These are phyloP conservation scores for Cynaeus angustus DNA, from an alignment of 2,888 invertebrate genomes.

Conservation along the genomic window DNA sequence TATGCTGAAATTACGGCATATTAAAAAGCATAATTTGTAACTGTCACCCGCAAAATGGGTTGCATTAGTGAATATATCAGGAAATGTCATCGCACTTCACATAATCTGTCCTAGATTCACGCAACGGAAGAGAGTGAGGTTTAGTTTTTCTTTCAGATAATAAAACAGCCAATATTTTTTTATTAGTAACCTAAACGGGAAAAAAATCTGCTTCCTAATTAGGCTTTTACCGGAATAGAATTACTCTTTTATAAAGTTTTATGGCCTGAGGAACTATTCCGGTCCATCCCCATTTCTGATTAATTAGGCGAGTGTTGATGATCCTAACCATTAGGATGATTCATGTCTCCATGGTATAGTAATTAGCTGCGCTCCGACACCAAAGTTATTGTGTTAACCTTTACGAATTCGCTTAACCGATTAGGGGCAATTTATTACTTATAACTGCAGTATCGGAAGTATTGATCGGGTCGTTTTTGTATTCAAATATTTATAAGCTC, in stretches of 20 bases:
- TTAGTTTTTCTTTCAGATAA: neutral
- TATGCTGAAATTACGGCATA: slow-evolving; percentile 40
- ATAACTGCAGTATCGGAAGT: slow-evolving; percentile 14
- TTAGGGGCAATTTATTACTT: slow-evolving; percentile 35
- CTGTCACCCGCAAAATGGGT: slow-evolving; percentile 61
- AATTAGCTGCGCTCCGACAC: slow-evolving; percentile 57
- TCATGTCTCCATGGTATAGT: slow-evolving; percentile 60
- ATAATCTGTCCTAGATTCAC: slow-evolving; percentile 52
- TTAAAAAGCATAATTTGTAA: slow-evolving; percentile 63
- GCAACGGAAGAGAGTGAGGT: neutral
- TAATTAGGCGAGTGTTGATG: slow-evolving; percentile 67
- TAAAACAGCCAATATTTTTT: neutral
- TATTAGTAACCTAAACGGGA: neutral
- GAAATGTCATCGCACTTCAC: slow-evolving; percentile 60
- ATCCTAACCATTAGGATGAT: slow-evolving; percentile 66
- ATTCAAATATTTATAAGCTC: slow-evolving; percentile 14
- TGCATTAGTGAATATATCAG: slow-evolving; percentile 62
- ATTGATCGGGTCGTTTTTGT: slow-evolving; percentile 13
- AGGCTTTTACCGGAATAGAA: slow-evolving; percentile 8
- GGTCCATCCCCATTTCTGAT: slow-evolving; percentile 57
- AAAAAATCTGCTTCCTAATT: slow-evolving; percentile 26
- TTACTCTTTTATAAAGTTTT: slow-evolving; percentile 32
- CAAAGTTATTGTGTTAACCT: slow-evolving; percentile 50
- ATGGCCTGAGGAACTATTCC: slow-evolving; percentile 28
- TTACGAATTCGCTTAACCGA: slow-evolving; percentile 41